Conservation (phyloP, 2,113 vertebrate genomes). For the Polyodon spathula region DNA sequence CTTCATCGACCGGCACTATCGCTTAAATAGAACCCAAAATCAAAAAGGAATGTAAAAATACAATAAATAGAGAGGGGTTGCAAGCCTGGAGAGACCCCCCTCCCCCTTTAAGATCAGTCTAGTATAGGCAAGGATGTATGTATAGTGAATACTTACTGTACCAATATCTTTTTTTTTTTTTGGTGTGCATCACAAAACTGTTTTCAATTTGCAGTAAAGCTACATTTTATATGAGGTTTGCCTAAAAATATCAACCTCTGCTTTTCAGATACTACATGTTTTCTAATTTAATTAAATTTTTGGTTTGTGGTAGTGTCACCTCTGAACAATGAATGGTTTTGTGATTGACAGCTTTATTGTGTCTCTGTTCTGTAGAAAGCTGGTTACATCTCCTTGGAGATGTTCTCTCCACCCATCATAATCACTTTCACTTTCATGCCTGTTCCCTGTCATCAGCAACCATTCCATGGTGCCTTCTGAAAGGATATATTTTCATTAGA, state of each 20-base stretch:
- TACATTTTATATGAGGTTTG: too few relatives aligned
- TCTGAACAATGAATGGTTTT: not conserved
- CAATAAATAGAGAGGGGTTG: too few relatives aligned
- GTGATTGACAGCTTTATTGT: conserved; percentile 16
- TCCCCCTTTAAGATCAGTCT: too few relatives aligned
- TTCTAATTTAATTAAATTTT: not conserved
- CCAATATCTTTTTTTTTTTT: too few relatives aligned
- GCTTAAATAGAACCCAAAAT: too few relatives aligned
- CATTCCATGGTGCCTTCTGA: not conserved
- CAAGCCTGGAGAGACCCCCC: too few relatives aligned
- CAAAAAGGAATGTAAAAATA: too few relatives aligned
- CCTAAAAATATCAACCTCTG: not conserved
- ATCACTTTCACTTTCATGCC: not conserved
- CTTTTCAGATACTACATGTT: not conserved
- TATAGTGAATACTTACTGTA: too few relatives aligned
- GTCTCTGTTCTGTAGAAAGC: conserved; percentile 22
- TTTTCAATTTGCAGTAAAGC: too few relatives aligned
- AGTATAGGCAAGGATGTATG: too few relatives aligned
- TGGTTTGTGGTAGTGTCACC: not conserved
- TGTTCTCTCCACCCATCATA: not conserved
- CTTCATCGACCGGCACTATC: too few relatives aligned
- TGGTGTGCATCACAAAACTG: too few relatives aligned
- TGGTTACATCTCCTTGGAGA: not conserved
- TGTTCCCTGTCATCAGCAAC: conserved; percentile 1
- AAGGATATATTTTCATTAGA: not conserved